Evolutionary conservation across 2,888 invertebrate genomes (phyloP).

Genomic region (Drosophila ustulata): DNA sequence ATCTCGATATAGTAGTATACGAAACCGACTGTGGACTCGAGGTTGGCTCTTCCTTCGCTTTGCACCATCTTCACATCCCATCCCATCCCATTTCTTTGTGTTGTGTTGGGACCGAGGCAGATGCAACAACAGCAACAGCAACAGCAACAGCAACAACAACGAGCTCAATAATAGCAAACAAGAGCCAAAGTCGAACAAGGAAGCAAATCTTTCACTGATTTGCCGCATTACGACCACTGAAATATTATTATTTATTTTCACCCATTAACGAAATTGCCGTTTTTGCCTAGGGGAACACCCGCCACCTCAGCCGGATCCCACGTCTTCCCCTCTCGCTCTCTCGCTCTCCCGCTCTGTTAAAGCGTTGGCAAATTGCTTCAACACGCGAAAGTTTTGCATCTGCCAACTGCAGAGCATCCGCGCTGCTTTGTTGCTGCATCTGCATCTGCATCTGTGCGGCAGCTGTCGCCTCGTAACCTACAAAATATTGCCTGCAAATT

Average conservation of each 20-base stretch:
- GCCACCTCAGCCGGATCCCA: slow-evolving; percentile 17
- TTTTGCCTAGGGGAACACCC: slow-evolving; percentile 46
- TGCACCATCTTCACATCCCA: slow-evolving; percentile 2
- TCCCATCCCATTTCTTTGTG: slow-evolving; percentile 21
- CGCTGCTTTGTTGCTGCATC: slow-evolving; percentile 2
- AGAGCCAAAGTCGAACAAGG: slow-evolving; percentile 50
- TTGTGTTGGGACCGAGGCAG: slow-evolving; percentile 27
- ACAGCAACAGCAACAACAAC: too few species aligned
- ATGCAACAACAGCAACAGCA: slow-evolving; percentile 7
- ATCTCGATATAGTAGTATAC: slow-evolving; percentile 53
- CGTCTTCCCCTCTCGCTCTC: not conserved
- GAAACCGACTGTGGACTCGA: slow-evolving; percentile 23
- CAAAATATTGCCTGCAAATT: slow-evolving; percentile 53
- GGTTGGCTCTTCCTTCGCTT: slow-evolving; percentile 31
- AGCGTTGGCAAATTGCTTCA: slow-evolving; percentile 37
- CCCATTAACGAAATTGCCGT: slow-evolving; percentile 70
- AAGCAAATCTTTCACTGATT: slow-evolving; percentile 65
- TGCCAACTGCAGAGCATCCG: slow-evolving; percentile 16
- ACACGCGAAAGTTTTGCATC: slow-evolving; percentile 51
- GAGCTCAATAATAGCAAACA: too few species aligned
- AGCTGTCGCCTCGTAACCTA: slow-evolving; percentile 71
- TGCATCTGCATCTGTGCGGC: slow-evolving; percentile 24
- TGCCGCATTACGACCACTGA: slow-evolving; percentile 63
- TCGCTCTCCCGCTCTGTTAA: not conserved
- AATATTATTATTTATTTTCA: slow-evolving; percentile 78